A percentile compares a stretch with the other conserved stretches of the same genome.
Conservation (phyloP, 2,888 invertebrate species). For the Adelphocoris suturalis region DNA sequence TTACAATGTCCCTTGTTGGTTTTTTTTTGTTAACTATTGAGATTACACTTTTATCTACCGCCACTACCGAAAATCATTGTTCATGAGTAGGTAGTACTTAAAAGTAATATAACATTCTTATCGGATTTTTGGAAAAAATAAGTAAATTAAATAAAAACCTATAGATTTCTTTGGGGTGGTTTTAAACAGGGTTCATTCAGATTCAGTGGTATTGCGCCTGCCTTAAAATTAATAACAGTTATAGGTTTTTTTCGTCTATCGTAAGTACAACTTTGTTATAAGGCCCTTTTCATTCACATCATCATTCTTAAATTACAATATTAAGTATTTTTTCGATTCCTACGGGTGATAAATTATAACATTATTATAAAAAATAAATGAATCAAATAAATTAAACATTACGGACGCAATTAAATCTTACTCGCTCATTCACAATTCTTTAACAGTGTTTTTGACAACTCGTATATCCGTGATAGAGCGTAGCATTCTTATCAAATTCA, state of each 20-base stretch:
- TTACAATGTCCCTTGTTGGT: constrained; percentile 2
- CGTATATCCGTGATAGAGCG: background rate
- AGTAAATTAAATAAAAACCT: background rate
- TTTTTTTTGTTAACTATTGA: constrained; percentile 12
- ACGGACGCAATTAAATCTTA: constrained; percentile 15
- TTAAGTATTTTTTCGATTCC: background rate
- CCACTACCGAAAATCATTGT: constrained; percentile 45
- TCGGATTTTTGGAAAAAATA: background rate
- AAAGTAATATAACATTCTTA: background rate
- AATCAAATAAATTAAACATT: background rate
- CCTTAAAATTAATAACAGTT: background rate
- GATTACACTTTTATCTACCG: constrained; percentile 46
- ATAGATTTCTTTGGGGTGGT: background rate
- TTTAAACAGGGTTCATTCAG: background rate
- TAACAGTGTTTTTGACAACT: background rate
- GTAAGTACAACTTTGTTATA: constrained; percentile 7
- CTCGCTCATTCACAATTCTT: background rate
- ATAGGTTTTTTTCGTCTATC: background rate
- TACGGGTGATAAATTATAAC: background rate
- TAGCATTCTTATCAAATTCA: background rate
- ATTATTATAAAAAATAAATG: background rate
- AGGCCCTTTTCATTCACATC: constrained; percentile 50
- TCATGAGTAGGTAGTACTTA: constrained; percentile 1
- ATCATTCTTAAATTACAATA: background rate
- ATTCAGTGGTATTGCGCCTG: background rate